Percentiles rank a stretch among this genome's conserved stretches.
Conservation (phyloP, 2,113 vertebrate genomes). For the Eleginops maclovinus region DNA sequence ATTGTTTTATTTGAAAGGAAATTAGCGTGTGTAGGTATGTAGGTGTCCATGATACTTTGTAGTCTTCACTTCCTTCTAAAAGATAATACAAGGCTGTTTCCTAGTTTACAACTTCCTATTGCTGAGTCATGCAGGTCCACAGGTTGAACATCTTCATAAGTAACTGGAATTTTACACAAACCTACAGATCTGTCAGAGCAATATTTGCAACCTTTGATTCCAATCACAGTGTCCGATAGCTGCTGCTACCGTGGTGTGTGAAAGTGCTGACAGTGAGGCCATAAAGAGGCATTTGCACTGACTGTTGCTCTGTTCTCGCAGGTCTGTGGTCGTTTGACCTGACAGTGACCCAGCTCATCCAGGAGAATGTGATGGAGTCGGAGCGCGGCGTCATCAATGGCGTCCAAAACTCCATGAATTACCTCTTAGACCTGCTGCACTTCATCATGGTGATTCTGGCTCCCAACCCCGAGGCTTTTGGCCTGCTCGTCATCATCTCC, state of each 20-base stretch:
- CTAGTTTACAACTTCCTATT: constrained; percentile 15
- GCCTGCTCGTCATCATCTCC: constrained; percentile 95
- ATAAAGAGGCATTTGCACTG: constrained; percentile 39
- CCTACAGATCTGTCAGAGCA: constrained; percentile 27
- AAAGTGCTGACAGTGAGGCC: constrained; percentile 31
- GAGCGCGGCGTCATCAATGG: constrained; percentile 98
- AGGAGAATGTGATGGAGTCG: constrained; percentile 96
- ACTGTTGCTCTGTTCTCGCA: constrained; percentile 63
- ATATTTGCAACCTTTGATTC: constrained; percentile 77
- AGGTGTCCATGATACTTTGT: neutral
- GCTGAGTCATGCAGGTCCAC: neutral
- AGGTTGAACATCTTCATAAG: constrained; percentile 22
- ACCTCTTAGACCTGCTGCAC: constrained; percentile 97
- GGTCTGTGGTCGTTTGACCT: constrained; percentile 99
- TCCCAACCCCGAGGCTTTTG: constrained; percentile 96
- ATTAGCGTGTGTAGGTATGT: neutral
- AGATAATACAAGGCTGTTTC: constrained; percentile 12
- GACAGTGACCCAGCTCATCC: constrained; percentile 97
- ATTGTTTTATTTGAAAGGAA: constrained; percentile 11
- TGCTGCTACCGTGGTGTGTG: neutral
- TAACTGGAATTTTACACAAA: neutral
- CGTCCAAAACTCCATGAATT: constrained; percentile 99
- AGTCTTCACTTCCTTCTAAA: constrained; percentile 30
- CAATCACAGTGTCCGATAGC: constrained; percentile 39
- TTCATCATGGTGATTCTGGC: constrained; percentile 99